These are phyloP conservation scores for Colinus virginianus DNA, from an alignment of 2,113 vertebrate species.

Conservation along the genomic window DNA sequence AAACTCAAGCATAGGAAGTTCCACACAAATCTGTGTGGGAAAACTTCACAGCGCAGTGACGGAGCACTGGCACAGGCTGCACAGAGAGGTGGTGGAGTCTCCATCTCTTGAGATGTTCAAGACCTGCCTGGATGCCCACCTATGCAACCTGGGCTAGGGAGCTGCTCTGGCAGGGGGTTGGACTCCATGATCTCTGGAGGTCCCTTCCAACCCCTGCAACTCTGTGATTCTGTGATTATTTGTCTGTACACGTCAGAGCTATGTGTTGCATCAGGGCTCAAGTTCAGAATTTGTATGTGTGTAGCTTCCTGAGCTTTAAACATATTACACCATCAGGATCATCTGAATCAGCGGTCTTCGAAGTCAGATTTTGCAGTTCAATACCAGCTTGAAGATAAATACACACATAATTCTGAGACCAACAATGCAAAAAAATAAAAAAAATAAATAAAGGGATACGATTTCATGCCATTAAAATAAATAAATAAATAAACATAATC, in stretches of 20 bases:
- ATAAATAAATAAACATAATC: background rate
- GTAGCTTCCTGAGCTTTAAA: conserved; percentile 10
- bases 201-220: no score
- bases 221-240: background rate
- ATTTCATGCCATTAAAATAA: background rate
- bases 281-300: background rate
- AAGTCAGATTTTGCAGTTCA: conserved; percentile 21
- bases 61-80: no score
- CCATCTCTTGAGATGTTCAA: no score
- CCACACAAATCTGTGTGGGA: no score
- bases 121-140: no score
- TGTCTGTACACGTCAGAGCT: background rate
- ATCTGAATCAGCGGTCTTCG: conserved; percentile 30
- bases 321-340: conserved; percentile 9
- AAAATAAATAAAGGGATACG: background rate
- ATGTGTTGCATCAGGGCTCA: background rate
- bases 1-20: no score
- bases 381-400: conserved; percentile 27
- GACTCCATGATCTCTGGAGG: no score
- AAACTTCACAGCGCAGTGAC: no score
- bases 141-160: no score
- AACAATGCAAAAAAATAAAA: background rate
- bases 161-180: no score
- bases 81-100: no score
- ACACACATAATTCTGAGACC: background rate